Conservation (phyloP, 1,140 invertebrate genomes). For the Zaprionus camerounensis region DNA sequence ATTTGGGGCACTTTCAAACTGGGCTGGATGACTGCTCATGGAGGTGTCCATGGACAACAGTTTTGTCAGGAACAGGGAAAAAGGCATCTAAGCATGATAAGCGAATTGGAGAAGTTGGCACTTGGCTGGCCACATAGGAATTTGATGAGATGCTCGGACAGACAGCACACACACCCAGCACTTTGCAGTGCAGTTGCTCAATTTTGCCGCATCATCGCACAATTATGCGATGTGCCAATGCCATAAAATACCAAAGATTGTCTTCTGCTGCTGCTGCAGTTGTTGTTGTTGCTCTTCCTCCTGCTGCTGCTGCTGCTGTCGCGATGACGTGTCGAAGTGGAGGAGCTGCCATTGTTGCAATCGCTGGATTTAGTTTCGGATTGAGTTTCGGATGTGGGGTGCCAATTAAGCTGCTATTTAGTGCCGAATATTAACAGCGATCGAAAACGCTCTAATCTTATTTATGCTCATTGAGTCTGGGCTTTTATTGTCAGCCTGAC, state of each 20-base stretch:
- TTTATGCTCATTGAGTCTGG: constrained; percentile 73
- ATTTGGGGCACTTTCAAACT: constrained; percentile 9
- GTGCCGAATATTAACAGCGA: constrained; percentile 56
- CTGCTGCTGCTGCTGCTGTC: constrained; percentile 1
- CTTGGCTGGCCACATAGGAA: neutral
- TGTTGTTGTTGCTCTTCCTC: constrained; percentile 13
- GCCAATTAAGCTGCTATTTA: constrained; percentile 79
- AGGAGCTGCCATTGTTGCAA: constrained; percentile 56
- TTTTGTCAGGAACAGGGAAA: neutral
- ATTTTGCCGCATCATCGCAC: constrained; percentile 63
- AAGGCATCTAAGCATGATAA: constrained; percentile 28
- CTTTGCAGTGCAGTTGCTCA: constrained; percentile 40
- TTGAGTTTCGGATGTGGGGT: constrained; percentile 31
- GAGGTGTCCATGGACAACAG: neutral
- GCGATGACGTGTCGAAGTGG: constrained; percentile 5
- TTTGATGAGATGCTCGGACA: constrained; percentile 1
- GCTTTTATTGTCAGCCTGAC: constrained; percentile 55
- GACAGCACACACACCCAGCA: constrained; percentile 41
- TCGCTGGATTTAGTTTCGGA: constrained; percentile 8
- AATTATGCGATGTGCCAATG: constrained; percentile 63
- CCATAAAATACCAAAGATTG: constrained; percentile 23
- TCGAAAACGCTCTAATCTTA: constrained; percentile 65
- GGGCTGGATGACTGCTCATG: neutral
- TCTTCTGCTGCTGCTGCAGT: constrained; percentile 2
- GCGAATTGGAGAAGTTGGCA: constrained; percentile 8